phyloP scores from a whole-genome alignment of 2,888 invertebrate genomes.

The Drosophila histrio region DNA sequence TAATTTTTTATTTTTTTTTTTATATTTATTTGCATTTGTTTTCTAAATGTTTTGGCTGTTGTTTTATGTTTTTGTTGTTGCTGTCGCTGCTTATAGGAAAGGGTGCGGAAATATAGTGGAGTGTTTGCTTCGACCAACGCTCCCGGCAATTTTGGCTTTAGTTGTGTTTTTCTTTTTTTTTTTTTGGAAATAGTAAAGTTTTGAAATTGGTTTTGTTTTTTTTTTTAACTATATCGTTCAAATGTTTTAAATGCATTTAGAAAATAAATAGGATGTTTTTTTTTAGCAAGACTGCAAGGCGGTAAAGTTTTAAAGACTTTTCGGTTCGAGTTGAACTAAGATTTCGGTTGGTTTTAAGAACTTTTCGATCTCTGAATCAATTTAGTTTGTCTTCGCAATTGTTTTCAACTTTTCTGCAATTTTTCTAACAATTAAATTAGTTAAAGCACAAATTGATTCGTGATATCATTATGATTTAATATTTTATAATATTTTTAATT shows the following conservation, averaged over 20 bases:
- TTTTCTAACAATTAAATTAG: too few species aligned
- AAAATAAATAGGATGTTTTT: slow-evolving; percentile 81
- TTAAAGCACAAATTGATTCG: too few species aligned
- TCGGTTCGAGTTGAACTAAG: too few species aligned
- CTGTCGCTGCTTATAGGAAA: slow-evolving; percentile 68
- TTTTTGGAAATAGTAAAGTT: slow-evolving; percentile 78
- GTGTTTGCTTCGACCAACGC: slow-evolving; percentile 57
- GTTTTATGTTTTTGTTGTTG: slow-evolving; percentile 49
- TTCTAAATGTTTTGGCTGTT: slow-evolving; percentile 63
- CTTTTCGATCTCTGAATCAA: too few species aligned
- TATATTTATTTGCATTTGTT: slow-evolving; percentile 33
- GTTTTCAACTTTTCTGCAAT: too few species aligned
- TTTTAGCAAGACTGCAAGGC: too few species aligned
- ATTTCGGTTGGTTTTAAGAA: too few species aligned
- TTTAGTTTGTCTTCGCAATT: too few species aligned
- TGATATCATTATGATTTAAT: too few species aligned
- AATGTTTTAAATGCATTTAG: slow-evolving; percentile 77
- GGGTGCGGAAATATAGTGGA: slow-evolving; percentile 67
- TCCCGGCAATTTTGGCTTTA: slow-evolving; percentile 76
- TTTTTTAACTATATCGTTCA: slow-evolving; percentile 62
- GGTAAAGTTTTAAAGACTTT: too few species aligned
- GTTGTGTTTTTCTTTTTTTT: slow-evolving; percentile 34
- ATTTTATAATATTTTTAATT: too few species aligned
- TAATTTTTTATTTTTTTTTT: slow-evolving; percentile 19
- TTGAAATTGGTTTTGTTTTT: slow-evolving; percentile 57